Percentiles rank a stretch among this genome's conserved stretches.
Conservation (phyloP, 2,888 invertebrate genomes). For the Xanthia icteritia region DNA sequence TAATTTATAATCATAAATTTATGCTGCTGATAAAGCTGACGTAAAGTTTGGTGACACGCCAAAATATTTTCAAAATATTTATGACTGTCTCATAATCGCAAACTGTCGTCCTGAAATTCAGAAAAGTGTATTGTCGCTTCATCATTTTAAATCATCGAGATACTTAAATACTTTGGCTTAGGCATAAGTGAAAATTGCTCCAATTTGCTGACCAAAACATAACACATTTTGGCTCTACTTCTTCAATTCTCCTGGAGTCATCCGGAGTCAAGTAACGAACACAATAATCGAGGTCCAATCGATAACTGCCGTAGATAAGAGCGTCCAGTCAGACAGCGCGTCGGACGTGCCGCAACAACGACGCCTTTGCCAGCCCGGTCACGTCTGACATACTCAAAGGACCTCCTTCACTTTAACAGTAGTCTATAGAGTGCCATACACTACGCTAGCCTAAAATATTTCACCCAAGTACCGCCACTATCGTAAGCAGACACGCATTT, state of each 20-base stretch:
- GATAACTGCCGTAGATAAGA: constrained; percentile 56
- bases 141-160: neutral
- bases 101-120: constrained; percentile 15
- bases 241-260: neutral
- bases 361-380: constrained; percentile 77
- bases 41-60: constrained; percentile 45
- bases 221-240: neutral
- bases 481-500: constrained; percentile 83
- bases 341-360: constrained; percentile 69
- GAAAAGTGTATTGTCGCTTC: neutral
- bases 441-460: constrained; percentile 68
- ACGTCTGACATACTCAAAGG: constrained; percentile 85
- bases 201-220: neutral
- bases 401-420: constrained; percentile 75
- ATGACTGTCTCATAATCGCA: constrained; percentile 34
- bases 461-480: constrained; percentile 71
- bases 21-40: too few relatives aligned
- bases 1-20: constrained; percentile 53
- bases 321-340: constrained; percentile 63
- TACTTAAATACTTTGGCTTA: neutral
- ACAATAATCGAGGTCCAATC: constrained; percentile 35
- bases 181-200: neutral
- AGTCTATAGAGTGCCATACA: constrained; percentile 52
- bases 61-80: constrained; percentile 54
- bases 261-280: constrained; percentile 21